These are phyloP conservation scores for Lepisosteus osseus DNA, from an alignment of 2,113 vertebrate species.

Conservation along the genomic window DNA sequence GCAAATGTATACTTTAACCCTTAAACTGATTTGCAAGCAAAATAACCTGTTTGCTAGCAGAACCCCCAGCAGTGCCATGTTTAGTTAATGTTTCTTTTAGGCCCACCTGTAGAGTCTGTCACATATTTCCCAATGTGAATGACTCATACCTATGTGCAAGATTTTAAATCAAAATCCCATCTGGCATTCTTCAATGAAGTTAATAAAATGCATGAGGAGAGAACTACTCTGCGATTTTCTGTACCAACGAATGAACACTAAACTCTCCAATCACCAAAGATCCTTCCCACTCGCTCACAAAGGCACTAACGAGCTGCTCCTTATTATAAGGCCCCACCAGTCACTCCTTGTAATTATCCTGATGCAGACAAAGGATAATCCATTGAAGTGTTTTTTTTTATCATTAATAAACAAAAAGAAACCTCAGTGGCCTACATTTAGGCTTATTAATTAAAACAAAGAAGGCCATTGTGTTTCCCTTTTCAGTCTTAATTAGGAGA, in stretches of 20 bases:
- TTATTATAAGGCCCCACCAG: conserved; percentile 13
- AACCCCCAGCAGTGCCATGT: too few relatives aligned
- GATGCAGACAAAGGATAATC: conserved; percentile 41
- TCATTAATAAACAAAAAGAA: conserved; percentile 31
- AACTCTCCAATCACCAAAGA: conserved; percentile 26
- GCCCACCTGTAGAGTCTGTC: too few relatives aligned
- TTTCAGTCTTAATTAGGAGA: not conserved
- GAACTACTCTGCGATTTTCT: not conserved
- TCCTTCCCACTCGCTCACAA: conserved; percentile 5
- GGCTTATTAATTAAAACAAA: not conserved
- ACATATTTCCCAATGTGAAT: too few relatives aligned
- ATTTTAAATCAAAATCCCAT: too few relatives aligned
- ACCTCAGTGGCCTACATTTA: conserved; percentile 14
- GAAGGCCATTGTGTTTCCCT: not conserved
- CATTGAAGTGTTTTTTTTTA: conserved; percentile 20
- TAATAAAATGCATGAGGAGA: not conserved
- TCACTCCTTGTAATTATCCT: conserved; percentile 37
- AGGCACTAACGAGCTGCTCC: conserved; percentile 45
- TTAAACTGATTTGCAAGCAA: not conserved
- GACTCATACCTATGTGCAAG: too few relatives aligned
- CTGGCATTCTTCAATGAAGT: not conserved
- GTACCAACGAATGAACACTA: not conserved
- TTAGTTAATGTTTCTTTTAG: too few relatives aligned
- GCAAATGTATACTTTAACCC: not conserved
- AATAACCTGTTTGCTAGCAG: too few relatives aligned